Evolutionary conservation across 2,113 vertebrate genomes (phyloP).

Genomic region (Empidonax traillii): DNA sequence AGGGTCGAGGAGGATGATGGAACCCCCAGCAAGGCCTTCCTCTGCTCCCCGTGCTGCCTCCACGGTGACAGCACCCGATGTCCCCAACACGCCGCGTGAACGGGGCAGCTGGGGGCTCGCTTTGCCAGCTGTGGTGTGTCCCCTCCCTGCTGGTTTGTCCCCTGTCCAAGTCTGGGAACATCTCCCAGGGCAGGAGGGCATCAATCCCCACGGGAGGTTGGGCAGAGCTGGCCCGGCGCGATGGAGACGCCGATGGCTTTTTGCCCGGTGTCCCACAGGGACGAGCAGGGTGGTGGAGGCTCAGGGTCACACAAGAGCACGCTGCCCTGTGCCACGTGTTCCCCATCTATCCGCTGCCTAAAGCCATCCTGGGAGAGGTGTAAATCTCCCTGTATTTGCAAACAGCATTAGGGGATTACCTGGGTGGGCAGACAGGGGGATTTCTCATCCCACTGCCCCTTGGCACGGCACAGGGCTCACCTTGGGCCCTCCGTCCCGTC

Average conservation of each 20-base stretch:
- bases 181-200: background rate
- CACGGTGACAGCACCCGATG: fast-evolving
- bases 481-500: fast-evolving
- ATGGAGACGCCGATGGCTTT: background rate
- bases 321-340: background rate
- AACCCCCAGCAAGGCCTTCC: background rate
- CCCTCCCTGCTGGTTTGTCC: background rate
- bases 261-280: background rate
- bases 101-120: fast-evolving
- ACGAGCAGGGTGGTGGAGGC: fast-evolving
- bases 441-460: background rate
- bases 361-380: background rate
- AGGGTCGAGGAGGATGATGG: background rate
- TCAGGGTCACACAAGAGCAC: fast-evolving
- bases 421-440: background rate
- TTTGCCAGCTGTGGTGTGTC: background rate
- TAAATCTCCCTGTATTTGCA: background rate
- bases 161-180: background rate
- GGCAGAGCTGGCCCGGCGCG: fast-evolving
- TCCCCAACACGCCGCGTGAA: fast-evolving
- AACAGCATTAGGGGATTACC: slow-evolving; percentile 35
- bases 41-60: background rate
- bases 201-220: fast-evolving
- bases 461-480: fast-evolving
- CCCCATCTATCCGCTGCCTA: background rate